Evolutionary conservation across 2,113 vertebrate genomes (phyloP).

Genomic region (cattle (Bos taurus)): DNA sequence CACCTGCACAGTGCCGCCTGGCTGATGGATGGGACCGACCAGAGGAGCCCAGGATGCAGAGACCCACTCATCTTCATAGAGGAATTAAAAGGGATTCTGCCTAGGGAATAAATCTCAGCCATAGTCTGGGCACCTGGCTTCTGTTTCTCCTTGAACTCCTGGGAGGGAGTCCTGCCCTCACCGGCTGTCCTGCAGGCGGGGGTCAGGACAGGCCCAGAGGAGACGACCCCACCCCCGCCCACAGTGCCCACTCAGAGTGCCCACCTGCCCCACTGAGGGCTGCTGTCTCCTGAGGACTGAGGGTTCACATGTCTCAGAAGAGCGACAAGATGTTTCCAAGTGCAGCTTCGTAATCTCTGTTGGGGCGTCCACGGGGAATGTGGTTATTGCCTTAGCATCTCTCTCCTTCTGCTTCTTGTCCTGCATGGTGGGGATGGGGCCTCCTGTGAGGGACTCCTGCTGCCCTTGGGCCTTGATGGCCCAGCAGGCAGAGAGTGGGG

Average conservation of each 20-base stretch:
- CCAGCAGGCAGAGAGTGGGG: background rate
- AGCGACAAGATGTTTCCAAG: rapidly evolving
- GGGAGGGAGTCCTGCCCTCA: background rate
- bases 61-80: background rate
- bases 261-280: background rate
- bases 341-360: background rate
- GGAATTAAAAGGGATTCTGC: background rate
- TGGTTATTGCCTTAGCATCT: background rate
- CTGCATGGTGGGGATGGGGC: background rate
- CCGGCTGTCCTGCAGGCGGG: rapidly evolving
- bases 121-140: rapidly evolving
- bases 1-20: rapidly evolving
- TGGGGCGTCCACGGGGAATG: background rate
- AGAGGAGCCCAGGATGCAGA: background rate
- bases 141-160: background rate
- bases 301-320: background rate
- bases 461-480: background rate
- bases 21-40: background rate
- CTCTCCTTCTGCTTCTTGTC: background rate
- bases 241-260: background rate
- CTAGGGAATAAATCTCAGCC: background rate
- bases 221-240: rapidly evolving
- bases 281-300: background rate
- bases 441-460: background rate
- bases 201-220: background rate